Percentiles rank a stretch among this genome's conserved stretches.
Evolutionary conservation across 1,140 invertebrate species (phyloP).

Genomic region (Nasonia giraulti): DNA sequence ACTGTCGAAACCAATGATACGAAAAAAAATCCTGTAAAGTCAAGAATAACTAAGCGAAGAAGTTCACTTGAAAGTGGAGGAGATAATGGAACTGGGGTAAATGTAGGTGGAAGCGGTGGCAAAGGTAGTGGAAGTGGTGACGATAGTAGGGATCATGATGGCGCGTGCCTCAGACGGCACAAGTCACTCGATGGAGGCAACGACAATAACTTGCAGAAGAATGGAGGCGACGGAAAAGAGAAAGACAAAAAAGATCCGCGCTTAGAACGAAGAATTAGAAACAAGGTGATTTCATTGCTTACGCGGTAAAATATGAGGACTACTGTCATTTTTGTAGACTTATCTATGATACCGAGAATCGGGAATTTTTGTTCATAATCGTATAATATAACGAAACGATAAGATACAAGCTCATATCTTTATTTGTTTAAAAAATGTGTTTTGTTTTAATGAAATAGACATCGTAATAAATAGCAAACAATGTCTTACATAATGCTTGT

Average conservation of each 20-base stretch:
- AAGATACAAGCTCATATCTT: background rate
- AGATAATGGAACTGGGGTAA: slow-evolving; percentile 65
- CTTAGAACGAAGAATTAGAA: slow-evolving; percentile 79
- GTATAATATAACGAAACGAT: background rate
- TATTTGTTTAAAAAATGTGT: background rate
- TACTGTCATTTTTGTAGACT: background rate
- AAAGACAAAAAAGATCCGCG: slow-evolving; percentile 77
- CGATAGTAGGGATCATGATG: slow-evolving; percentile 70
- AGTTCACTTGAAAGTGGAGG: slow-evolving; percentile 77
- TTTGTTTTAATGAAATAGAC: no score
- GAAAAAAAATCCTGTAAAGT: slow-evolving; percentile 68
- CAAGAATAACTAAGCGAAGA: slow-evolving; percentile 69
- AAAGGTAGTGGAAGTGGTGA: slow-evolving; percentile 65
- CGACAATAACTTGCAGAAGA: slow-evolving; percentile 75
- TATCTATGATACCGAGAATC: background rate
- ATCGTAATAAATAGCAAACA: background rate
- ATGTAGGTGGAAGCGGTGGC: background rate
- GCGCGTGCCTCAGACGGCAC: slow-evolving; percentile 72
- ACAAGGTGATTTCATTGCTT: slow-evolving; percentile 75
- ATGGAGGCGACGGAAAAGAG: slow-evolving; percentile 70
- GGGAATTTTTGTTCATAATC: background rate
- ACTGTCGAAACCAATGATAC: slow-evolving; percentile 27
- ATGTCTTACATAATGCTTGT: background rate
- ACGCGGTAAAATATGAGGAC: background rate
- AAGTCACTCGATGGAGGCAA: slow-evolving; percentile 78